A percentile compares a stretch with the other conserved stretches of the same genome.
These are phyloP conservation scores for Patella caerulea DNA, from an alignment of 2,888 invertebrate species.

Conservation along the genomic window DNA sequence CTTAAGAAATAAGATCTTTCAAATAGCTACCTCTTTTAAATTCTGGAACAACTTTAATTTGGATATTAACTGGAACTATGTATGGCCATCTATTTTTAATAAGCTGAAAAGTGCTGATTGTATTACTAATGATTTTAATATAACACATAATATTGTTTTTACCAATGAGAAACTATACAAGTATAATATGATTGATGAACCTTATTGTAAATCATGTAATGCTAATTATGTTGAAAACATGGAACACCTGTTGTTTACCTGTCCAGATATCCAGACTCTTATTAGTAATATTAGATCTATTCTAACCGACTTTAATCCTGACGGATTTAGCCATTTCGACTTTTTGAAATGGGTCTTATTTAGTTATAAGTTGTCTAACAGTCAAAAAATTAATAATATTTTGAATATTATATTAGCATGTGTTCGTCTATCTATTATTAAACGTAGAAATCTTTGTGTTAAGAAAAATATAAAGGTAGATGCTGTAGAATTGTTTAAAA, in stretches of 20 bases:
- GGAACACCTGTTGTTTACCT: neutral
- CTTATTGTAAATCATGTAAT: neutral
- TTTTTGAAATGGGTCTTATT: neutral
- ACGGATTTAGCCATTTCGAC: neutral
- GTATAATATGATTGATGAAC: neutral
- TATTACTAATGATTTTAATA: neutral
- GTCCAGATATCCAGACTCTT: neutral
- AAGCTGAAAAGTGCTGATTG: neutral
- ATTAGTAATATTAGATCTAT: neutral
- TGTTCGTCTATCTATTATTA: neutral
- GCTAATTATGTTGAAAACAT: neutral
- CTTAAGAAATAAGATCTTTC: neutral
- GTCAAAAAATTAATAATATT: neutral
- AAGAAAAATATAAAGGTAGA: neutral
- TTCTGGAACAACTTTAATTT: neutral
- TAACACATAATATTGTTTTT: conserved; percentile 4
- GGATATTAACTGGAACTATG: neutral
- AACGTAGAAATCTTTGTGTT: neutral
- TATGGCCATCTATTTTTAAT: neutral
- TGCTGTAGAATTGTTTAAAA: neutral
- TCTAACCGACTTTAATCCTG: neutral
- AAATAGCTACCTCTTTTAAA: neutral
- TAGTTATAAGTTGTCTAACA: neutral
- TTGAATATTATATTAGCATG: neutral
- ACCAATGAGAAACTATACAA: neutral